phyloP scores from a whole-genome alignment of 1,140 invertebrate species.

The Artemia franciscana region DNA sequence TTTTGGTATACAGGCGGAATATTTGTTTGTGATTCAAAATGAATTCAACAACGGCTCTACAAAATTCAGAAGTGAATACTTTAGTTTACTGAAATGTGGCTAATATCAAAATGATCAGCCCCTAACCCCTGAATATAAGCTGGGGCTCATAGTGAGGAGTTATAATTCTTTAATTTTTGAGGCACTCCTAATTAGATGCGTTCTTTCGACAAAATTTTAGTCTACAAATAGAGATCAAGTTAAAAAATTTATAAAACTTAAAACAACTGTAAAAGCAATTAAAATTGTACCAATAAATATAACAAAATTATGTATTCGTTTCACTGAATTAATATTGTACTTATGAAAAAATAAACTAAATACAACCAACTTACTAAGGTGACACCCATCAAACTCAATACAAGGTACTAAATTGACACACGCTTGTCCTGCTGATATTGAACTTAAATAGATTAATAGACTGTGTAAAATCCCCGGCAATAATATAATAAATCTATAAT shows the following conservation, averaged over 20 bases:
- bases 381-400: neutral
- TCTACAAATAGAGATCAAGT: no score
- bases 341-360: neutral
- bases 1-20: no score
- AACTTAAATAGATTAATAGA: neutral
- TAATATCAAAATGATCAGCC: no score
- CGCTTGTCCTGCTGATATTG: neutral
- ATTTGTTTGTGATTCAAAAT: no score
- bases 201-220: no score
- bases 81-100: no score
- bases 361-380: neutral
- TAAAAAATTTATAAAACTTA: neutral
- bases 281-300: neutral
- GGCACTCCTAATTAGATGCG: no score
- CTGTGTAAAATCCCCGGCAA: neutral
- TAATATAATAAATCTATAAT: neutral
- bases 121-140: no score
- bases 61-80: no score
- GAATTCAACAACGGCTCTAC: no score
- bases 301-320: neutral
- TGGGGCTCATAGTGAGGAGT: no score
- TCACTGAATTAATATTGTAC: neutral
- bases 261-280: neutral
- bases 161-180: no score
- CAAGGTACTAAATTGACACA: neutral